Percentiles rank a stretch among this genome's conserved stretches.
phyloP scores from a whole-genome alignment of 2,797 vertebrate species.

The Apogon talboti region DNA sequence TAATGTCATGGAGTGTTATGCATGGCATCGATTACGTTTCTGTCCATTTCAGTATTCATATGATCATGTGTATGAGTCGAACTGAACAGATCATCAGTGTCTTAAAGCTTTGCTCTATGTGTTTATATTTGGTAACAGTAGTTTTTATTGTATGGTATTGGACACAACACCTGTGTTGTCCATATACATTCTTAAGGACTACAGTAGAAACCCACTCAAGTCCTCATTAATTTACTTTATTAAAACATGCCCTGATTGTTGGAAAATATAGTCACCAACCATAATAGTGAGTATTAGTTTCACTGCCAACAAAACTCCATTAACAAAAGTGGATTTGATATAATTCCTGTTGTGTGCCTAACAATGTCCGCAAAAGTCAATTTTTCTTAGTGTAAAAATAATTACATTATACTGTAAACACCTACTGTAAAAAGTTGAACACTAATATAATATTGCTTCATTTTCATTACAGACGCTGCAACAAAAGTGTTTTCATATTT shows the following conservation, averaged over 20 bases:
- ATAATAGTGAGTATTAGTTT: background rate
- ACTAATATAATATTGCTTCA: background rate
- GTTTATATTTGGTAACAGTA: background rate
- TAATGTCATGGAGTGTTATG: background rate
- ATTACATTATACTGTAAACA: no score
- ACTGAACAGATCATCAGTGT: background rate
- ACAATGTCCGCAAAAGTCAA: no score
- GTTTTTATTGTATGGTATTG: background rate
- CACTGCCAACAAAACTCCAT: background rate
- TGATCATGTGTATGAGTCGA: background rate
- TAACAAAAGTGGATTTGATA: no score
- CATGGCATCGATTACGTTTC: constrained; percentile 3
- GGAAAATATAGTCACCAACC: background rate
- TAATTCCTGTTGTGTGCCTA: no score
- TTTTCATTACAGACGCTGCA: background rate
- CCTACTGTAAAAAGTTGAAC: background rate
- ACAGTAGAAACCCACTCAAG: background rate
- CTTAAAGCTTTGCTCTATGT: background rate
- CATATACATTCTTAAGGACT: background rate
- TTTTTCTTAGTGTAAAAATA: background rate
- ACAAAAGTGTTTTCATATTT: background rate
- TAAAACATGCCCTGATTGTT: background rate
- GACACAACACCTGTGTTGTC: background rate
- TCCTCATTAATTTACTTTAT: background rate
- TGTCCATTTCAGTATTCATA: constrained; percentile 8